Percentiles rank a stretch among this genome's conserved stretches.
Evolutionary conservation across 2,888 invertebrate genomes (phyloP).

Genomic region (Xanthorhoe designata): DNA sequence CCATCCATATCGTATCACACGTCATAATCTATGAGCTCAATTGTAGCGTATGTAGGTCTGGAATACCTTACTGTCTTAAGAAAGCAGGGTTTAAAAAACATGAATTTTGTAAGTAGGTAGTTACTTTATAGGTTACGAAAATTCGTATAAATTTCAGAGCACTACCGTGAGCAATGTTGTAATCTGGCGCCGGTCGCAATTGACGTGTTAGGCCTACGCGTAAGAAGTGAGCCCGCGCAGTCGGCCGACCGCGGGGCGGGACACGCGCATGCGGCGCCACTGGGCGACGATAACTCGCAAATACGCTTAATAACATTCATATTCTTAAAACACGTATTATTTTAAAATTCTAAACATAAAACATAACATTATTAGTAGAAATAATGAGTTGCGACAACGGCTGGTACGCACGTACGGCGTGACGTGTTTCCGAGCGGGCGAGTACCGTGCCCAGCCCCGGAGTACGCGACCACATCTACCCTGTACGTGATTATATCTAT

Average conservation of each 20-base stretch:
- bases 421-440: conserved; percentile 30
- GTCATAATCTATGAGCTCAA: conserved; percentile 15
- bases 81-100: conserved; percentile 1
- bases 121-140: conserved; percentile 55
- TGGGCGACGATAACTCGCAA: conserved; percentile 64
- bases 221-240: conserved; percentile 47
- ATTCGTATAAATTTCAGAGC: conserved; percentile 66
- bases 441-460: conserved; percentile 76
- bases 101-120: conserved; percentile 7
- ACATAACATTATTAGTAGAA: conserved; percentile 24
- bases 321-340: conserved; percentile 17
- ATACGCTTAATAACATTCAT: conserved; percentile 35
- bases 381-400: conserved; percentile 4
- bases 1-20: conserved; percentile 4
- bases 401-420: conserved; percentile 16
- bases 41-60: conserved; percentile 11
- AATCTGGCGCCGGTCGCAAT: conserved; percentile 80
- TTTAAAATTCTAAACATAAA: conserved; percentile 19
- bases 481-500: conserved; percentile 83
- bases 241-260: conserved; percentile 46
- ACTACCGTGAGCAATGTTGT: conserved; percentile 83
- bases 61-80: conserved; percentile 4
- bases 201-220: conserved; percentile 83
- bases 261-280: conserved; percentile 71
- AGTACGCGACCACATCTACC: conserved; percentile 83